Base-by-base conservation (phyloP, 2,888 invertebrate species). In the Erpobdella octoculata region DNA sequence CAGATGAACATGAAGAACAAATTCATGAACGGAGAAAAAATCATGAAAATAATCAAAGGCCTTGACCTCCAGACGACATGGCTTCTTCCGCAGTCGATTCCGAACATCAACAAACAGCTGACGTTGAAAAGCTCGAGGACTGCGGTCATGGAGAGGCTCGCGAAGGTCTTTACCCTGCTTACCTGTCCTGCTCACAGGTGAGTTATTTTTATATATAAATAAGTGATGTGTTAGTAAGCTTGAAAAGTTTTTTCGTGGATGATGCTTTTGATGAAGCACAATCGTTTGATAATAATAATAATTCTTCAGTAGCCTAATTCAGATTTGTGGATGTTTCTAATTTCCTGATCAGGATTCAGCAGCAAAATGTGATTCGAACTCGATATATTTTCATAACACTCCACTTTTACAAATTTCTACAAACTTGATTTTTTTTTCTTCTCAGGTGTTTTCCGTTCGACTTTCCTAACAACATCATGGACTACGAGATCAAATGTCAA, bases 1-100 rank as follows among this genome's bases (percentile, higher is more conserved):
- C 21, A 53, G 53, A 53, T 53, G 53, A 53, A 53, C 21, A 28
- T 28, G 28, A 53, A 28, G 53, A 53, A 53, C 53, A 53, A 53
- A 53, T n/a, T 25, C 28, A 21, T 53, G 5, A 28, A 53, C 53
- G 21, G 5, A 6, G 53, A 53, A n/a, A 53, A 53, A 53, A 21
- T 53, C 28, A 25, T 28, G 0, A 21, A n/a, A 15, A 53, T 25
- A 28, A 53, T 28, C 6, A 3, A 53, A n/a, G n/a, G n/a, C 53
- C 28, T 28, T 9, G 53, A 28, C 5, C 21, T 21, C 15, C 53
- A 25, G 53, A 18, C 15, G 18, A n/a, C n/a, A 25, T 53, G 53
- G 53, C 28, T 28, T 8, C n/a, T 53, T 8, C 53, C 53, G 18
- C 2, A 28, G 53, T n/a, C 28, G n/a, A 53, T 53, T 28, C 21